Conservation (phyloP, 2,888 invertebrate species). For the Unio delphinus region DNA sequence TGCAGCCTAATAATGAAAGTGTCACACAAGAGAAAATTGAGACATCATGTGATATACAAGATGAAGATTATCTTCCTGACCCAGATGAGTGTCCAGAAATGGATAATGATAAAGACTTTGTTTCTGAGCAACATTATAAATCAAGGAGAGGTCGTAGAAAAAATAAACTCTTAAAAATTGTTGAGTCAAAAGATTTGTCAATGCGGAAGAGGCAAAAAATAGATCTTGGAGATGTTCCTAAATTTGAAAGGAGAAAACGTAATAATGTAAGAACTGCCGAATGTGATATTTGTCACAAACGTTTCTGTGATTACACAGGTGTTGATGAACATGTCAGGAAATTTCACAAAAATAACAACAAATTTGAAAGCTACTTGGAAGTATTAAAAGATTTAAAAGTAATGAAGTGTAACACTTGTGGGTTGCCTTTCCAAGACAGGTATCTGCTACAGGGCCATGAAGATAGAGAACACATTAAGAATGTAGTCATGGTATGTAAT, state of each 20-base stretch:
- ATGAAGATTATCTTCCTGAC: background rate
- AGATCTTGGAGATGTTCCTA: conserved; percentile 8
- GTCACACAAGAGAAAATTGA: background rate
- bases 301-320: conserved; percentile 42
- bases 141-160: no score
- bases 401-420: conserved; percentile 36
- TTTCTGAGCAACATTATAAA: no score
- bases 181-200: background rate
- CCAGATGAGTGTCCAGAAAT: background rate
- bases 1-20: background rate
- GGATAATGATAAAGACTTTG: background rate
- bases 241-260: conserved; percentile 22
- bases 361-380: conserved; percentile 35
- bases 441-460: conserved; percentile 35
- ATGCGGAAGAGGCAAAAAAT: conserved; percentile 1
- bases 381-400: conserved; percentile 35
- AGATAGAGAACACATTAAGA: conserved; percentile 29
- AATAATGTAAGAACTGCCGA: conserved; percentile 20
- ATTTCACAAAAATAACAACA: conserved; percentile 30
- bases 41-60: background rate
- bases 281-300: conserved; percentile 48
- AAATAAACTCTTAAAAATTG: no score
- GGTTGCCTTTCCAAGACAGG: conserved; percentile 26
- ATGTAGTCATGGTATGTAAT: conserved; percentile 24
- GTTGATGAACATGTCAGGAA: conserved; percentile 45